Base-by-base conservation (phyloP, 2,797 vertebrate genomes). In the Octomys mimax region DNA sequence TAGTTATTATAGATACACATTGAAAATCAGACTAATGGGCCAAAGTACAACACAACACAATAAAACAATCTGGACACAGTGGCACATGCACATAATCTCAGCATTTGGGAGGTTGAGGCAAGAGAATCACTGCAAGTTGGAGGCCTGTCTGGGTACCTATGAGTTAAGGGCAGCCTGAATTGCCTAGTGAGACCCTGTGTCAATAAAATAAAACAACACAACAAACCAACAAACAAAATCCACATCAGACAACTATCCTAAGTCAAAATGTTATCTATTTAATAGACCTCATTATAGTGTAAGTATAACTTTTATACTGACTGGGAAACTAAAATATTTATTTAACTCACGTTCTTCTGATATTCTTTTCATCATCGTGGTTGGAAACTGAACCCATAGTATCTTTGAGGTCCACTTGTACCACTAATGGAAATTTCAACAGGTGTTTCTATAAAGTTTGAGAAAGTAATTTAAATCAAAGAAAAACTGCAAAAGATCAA, bases 391-490 rank as follows among this genome's bases (percentile, higher is more conserved):
- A 89, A 54, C 22, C 22, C 24, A 26, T 31, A 66, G 7, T 28
- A 66, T 49, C 24, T 64, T 14, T n/a, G 16, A 66, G 61, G 42
- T 66, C n/a, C 16, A 33, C 22, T 33, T 28, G 10, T 16, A 91
- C 0, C 92, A 22, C 54, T 71, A 84, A 39, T 91, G 13, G 54
- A 71, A 93, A 94, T 66, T n/a, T 26, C 62, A 70, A 33, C 12
- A 81, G 59, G 3, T 59, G 66, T 77, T 91, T 95, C 86, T 79
- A n/a, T 85, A 21, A 59, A 71, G 21, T 84, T 87, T 42, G 13
- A 78, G 31, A 82, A 91, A 26, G 9, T 92, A 46, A 73, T 90
- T 92, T 94, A 94, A 90, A 87, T 88, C 46, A 75, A 61, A 18
- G 18, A 19, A 26, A 46, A 91, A 73, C 94, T 75, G 4, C 87